A percentile compares a stretch with the other conserved stretches of the same genome.
Conservation (phyloP, 2,888 invertebrate species). For the Nebria brevicollis region DNA sequence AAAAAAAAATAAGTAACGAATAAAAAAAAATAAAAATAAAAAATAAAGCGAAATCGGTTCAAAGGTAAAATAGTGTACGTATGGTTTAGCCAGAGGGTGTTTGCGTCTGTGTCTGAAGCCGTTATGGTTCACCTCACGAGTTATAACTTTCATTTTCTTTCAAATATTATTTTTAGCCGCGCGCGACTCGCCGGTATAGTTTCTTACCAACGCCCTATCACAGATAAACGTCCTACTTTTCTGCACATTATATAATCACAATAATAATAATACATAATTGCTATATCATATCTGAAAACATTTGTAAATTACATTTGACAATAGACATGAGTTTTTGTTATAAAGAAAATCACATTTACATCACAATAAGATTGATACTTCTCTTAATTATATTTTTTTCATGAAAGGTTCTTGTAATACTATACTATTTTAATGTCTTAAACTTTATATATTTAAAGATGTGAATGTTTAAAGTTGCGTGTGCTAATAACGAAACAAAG, state of each 20-base stretch:
- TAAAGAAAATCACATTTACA: no score
- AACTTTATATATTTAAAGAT: no score
- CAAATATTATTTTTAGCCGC: background rate
- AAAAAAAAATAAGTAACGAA: background rate
- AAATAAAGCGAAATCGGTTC: background rate
- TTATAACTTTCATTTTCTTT: slow-evolving; percentile 1
- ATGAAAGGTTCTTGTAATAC: no score
- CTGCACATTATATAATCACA: background rate
- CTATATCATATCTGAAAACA: background rate
- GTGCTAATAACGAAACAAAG: no score
- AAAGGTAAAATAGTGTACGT: background rate
- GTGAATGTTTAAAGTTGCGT: no score
- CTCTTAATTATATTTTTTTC: no score
- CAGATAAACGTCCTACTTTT: background rate
- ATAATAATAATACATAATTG: background rate
- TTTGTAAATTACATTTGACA: no score
- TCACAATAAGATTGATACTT: no score
- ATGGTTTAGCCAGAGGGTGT: background rate
- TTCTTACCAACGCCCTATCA: background rate
- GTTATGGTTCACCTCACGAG: background rate
- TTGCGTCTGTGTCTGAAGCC: background rate
- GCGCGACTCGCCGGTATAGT: background rate
- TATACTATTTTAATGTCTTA: no score
- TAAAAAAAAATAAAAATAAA: background rate
- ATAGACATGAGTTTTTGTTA: no score